A percentile compares a stretch with the other conserved stretches of the same genome.
phyloP scores from a whole-genome alignment of 2,113 vertebrate species.

The Prietella phreatophila region DNA sequence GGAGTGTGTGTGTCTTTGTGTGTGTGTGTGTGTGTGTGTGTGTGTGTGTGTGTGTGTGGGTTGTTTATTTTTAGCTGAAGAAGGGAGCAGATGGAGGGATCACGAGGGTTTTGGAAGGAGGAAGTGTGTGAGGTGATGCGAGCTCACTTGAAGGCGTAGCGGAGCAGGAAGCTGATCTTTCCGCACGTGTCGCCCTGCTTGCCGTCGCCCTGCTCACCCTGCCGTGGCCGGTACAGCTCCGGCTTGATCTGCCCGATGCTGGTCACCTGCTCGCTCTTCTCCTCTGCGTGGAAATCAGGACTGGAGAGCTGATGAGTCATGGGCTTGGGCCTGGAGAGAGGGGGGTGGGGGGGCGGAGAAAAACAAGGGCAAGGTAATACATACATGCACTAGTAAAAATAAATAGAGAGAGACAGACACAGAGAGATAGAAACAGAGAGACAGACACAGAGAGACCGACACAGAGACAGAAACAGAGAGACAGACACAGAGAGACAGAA shows the following conservation, averaged over 20 bases:
- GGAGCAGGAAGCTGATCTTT: constrained; percentile 87
- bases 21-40: background rate
- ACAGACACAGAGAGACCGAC: too few relatives aligned
- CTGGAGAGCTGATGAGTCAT: constrained; percentile 80
- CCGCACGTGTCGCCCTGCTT: constrained; percentile 79
- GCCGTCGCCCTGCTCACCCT: constrained; percentile 75
- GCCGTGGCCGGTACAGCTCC: constrained; percentile 82
- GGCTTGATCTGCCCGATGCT: constrained; percentile 92
- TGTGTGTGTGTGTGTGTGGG: background rate
- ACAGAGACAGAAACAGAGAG: too few relatives aligned
- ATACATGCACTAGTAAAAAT: background rate
- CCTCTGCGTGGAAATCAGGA: constrained; percentile 73
- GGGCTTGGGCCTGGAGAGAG: constrained; percentile 67
- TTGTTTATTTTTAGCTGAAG: constrained; percentile 20
- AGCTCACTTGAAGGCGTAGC: constrained; percentile 84
- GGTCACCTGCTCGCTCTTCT: constrained; percentile 83
- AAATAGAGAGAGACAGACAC: background rate
- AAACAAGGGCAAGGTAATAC: background rate
- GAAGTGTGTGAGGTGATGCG: background rate
- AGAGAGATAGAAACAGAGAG: too few relatives aligned
- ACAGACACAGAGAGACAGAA: too few relatives aligned
- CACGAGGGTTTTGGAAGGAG: background rate
- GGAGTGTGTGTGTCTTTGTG: background rate
- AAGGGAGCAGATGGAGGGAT: background rate
- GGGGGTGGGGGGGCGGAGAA: too few relatives aligned